Conservation (phyloP, 2,113 vertebrate genomes). For the Entosphenus tridentatus region DNA sequence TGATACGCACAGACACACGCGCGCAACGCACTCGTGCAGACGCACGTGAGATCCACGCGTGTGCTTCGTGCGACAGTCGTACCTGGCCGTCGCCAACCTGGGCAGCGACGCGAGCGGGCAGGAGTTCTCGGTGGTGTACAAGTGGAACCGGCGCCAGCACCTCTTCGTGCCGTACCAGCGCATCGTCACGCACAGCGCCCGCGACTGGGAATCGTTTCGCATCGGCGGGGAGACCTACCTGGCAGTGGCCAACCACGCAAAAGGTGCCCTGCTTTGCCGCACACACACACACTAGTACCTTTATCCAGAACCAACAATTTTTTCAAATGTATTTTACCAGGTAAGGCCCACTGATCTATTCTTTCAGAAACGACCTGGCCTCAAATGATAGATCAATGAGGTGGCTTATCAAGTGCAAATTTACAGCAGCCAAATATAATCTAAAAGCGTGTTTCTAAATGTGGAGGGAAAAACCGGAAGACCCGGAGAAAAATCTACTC, state of each 20-base stretch:
- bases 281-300: neutral
- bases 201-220: constrained; percentile 77
- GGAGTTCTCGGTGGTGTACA: constrained; percentile 67
- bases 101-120: constrained; percentile 22
- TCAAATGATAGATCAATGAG: no score
- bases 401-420: no score
- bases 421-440: no score
- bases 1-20: no score
- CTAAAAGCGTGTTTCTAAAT: no score
- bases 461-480: no score
- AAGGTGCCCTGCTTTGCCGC: constrained; percentile 27
- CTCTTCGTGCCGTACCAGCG: constrained; percentile 48
- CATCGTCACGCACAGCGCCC: constrained; percentile 48
- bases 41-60: no score
- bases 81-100: constrained; percentile 63
- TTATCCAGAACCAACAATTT: neutral
- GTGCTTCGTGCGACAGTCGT: constrained; percentile 25
- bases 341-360: neutral
- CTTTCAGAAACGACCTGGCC: no score
- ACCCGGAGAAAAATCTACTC: no score
- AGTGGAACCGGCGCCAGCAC: constrained; percentile 49
- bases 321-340: neutral
- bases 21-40: no score
- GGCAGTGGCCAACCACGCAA: constrained; percentile 68
- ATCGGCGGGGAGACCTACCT: constrained; percentile 55